Conservation (phyloP, 2,888 invertebrate genomes). For the Stomorhina lunata region DNA sequence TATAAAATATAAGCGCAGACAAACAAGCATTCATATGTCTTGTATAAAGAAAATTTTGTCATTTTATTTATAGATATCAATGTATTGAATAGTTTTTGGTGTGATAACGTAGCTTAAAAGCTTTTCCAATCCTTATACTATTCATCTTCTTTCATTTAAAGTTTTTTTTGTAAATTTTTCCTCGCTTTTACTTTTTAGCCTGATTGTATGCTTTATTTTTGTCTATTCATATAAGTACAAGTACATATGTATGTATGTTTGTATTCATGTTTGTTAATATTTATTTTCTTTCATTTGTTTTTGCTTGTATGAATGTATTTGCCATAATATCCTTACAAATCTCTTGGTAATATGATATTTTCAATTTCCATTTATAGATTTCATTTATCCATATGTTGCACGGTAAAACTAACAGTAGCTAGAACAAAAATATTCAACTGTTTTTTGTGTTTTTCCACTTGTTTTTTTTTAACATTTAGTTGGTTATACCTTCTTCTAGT, state of each 20-base stretch:
- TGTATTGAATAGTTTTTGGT: not conserved
- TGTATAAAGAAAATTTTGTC: too few species aligned
- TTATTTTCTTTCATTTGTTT: not conserved
- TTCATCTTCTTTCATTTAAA: slow-evolving; percentile 21
- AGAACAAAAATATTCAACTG: not conserved
- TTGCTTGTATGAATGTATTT: not conserved
- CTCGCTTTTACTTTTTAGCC: slow-evolving; percentile 22
- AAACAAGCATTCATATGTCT: not conserved
- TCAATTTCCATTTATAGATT: slow-evolving; percentile 71
- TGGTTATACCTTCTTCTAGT: not conserved
- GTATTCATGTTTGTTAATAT: not conserved
- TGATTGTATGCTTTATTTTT: slow-evolving; percentile 45
- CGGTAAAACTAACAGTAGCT: slow-evolving; percentile 19
- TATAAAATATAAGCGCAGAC: not conserved
- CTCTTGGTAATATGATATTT: slow-evolving; percentile 72
- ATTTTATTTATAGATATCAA: not conserved
- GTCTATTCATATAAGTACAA: not conserved
- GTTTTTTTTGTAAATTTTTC: not conserved
- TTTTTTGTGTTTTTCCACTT: not conserved
- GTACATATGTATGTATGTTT: not conserved
- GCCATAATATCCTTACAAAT: slow-evolving; percentile 69
- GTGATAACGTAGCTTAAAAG: slow-evolving; percentile 51
- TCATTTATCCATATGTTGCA: slow-evolving; percentile 56
- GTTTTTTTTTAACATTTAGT: not conserved
- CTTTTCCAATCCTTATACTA: slow-evolving; percentile 18